A percentile compares a stretch with the other conserved stretches of the same genome.
Conservation (phyloP, 2,888 invertebrate genomes). For the Busseola fusca region DNA sequence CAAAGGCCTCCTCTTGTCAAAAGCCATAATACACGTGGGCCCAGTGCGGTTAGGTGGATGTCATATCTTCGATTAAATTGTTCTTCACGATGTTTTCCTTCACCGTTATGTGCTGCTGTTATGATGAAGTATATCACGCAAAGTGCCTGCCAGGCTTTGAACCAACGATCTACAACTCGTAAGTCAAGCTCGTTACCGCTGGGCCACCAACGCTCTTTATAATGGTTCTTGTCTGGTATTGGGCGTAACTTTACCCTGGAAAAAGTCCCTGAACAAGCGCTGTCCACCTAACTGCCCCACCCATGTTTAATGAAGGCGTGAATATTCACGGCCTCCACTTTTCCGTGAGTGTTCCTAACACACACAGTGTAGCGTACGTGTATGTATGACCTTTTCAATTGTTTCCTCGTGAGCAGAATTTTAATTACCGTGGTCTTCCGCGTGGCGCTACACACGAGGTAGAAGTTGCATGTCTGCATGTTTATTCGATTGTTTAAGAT, state of each 20-base stretch:
- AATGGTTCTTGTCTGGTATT: background rate
- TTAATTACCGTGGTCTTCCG: conserved; percentile 72
- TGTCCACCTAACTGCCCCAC: conserved; percentile 8
- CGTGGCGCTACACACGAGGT: conserved; percentile 51
- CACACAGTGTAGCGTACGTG: conserved; percentile 35
- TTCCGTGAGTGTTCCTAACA: conserved; percentile 22
- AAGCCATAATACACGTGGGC: background rate
- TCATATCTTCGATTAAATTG: background rate
- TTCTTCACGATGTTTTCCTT: background rate
- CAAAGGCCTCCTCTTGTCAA: background rate
- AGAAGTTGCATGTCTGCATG: conserved; percentile 38
- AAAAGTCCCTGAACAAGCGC: background rate
- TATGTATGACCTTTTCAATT: conserved; percentile 68
- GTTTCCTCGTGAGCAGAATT: conserved; percentile 79
- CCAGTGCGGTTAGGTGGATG: background rate
- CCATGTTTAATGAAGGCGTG: conserved; percentile 41
- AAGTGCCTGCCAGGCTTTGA: background rate
- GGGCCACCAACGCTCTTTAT: background rate
- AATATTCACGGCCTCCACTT: conserved; percentile 41
- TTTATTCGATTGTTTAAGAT: conserved; percentile 20
- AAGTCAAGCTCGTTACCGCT: background rate
- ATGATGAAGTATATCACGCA: background rate
- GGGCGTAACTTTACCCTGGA: background rate
- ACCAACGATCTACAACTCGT: background rate
- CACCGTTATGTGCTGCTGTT: background rate